Evolutionary conservation across 2,797 vertebrate species (phyloP), one percentile per base, ranked within the genome.

Genomic region (Nannoperca obscura): DNA sequence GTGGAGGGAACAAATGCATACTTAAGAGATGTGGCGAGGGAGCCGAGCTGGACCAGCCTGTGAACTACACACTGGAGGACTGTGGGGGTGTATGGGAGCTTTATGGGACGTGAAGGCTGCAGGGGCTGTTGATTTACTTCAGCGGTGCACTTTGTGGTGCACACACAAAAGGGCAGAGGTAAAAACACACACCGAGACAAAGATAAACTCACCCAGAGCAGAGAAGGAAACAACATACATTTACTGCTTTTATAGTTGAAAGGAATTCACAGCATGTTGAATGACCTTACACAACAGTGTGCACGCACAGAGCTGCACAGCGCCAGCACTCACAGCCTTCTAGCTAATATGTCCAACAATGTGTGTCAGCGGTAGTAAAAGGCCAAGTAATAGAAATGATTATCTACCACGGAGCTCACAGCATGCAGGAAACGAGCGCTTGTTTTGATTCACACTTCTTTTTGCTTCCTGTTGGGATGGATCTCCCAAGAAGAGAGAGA

Each of bases 81-180:
- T 76, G 76, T n/a, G 46, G 72, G 20, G 71, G 70, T 59, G 75
- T 32, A 7, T 0, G 15, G 66, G 44, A 68, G 72, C 78, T 86
- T 83, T 86, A 80, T 75, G 69, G 80, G 74, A 85, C 74, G 71
- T 22, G 22, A 74, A 57, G 67, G 81, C 77, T 58, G 74, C 74
- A 22, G 76, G 71, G 74, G 14, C 55, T 83, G 57, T 52, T 71
- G 81, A 89, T 86, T 80, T 88, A 77, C 57, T 34, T 77, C 75
- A 81, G 74, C 79, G 8, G 68, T 71, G 65, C 36, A 42, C 66
- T 74, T 44, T 71, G 62, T 14, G 67, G 27, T 6, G 1, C 68
- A 71, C 71, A 66, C 65, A 82, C 27, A 73, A 38, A 78, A 22
- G 44, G n/a, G 17, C 62, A 62, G 4, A 74, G 42, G 81, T 36